These are phyloP conservation scores for Uropetala carovei DNA, from an alignment of 2,888 invertebrate species.

Conservation along the genomic window DNA sequence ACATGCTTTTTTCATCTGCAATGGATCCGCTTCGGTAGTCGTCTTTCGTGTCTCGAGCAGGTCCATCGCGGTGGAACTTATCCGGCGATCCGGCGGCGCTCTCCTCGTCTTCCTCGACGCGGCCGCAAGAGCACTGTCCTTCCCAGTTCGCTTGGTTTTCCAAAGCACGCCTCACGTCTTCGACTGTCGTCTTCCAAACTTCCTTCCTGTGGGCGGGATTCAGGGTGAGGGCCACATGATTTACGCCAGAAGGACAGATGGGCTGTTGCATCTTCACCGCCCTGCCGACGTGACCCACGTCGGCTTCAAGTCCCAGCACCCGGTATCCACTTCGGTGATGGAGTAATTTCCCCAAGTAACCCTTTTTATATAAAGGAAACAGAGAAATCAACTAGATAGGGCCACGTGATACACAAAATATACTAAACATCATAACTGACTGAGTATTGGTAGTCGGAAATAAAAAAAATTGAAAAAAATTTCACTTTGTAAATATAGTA, in stretches of 20 bases:
- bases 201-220: slow-evolving; percentile 3
- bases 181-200: neutral
- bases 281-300: slow-evolving; percentile 77
- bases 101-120: neutral
- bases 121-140: slow-evolving; percentile 18
- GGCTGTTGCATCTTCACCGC: slow-evolving; percentile 78
- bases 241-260: slow-evolving; percentile 77
- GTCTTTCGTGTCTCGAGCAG: neutral
- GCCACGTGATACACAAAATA: neutral
- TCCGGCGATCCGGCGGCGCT: neutral
- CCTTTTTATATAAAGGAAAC: slow-evolving; percentile 75
- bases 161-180: neutral
- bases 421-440: neutral
- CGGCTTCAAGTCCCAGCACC: slow-evolving; percentile 84
- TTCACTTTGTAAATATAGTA: too few species aligned
- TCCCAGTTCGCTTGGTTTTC: slow-evolving; percentile 36
- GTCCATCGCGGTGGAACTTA: neutral
- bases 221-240: slow-evolving; percentile 58
- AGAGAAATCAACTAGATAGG: neutral
- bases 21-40: neutral
- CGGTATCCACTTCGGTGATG: slow-evolving; percentile 78
- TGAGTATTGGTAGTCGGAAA: neutral
- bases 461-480: neutral
- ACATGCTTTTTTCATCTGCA: slow-evolving; percentile 69
- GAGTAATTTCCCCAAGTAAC: slow-evolving; percentile 84